phyloP scores from a whole-genome alignment of 2,797 vertebrate species.

The Eulemur mongoz region DNA sequence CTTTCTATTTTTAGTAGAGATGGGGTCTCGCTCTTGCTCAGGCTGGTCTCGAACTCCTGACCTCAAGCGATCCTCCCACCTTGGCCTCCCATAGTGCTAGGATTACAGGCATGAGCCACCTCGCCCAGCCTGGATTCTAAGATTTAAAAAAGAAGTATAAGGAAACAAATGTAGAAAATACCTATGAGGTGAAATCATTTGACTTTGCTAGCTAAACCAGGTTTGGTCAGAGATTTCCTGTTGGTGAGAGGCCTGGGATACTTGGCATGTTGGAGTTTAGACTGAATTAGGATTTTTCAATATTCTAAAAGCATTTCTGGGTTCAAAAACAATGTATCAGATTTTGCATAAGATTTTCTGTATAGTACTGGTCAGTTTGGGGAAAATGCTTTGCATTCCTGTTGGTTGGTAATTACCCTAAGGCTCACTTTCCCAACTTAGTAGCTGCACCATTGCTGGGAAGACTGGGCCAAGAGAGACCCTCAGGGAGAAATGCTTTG shows the following conservation, averaged over 20 bases:
- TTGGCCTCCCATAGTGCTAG: too few relatives aligned
- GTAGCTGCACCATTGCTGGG: not conserved
- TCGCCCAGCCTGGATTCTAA: too few relatives aligned
- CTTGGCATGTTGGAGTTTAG: not conserved
- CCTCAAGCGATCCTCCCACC: too few relatives aligned
- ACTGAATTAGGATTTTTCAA: not conserved
- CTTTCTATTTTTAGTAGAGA: too few relatives aligned
- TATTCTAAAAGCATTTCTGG: not conserved
- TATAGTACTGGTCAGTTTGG: not conserved
- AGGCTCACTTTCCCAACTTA: not conserved
- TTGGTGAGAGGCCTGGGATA: not conserved
- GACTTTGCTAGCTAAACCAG: not conserved
- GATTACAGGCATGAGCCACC: too few relatives aligned
- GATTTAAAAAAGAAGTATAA: not conserved
- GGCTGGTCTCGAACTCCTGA: too few relatives aligned
- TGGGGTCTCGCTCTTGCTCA: too few relatives aligned
- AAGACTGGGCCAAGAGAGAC: not conserved
- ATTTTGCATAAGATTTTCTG: not conserved
- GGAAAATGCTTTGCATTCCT: not conserved
- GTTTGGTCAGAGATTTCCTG: not conserved
- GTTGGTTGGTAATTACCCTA: not conserved
- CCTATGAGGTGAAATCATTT: not conserved
- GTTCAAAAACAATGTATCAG: not conserved
- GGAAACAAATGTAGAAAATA: slow-evolving; percentile 8
- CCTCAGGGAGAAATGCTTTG: not conserved